A percentile compares a stretch with the other conserved stretches of the same genome.
phyloP scores from a whole-genome alignment of 2,888 invertebrate species.

The Stratiomys singularior region DNA sequence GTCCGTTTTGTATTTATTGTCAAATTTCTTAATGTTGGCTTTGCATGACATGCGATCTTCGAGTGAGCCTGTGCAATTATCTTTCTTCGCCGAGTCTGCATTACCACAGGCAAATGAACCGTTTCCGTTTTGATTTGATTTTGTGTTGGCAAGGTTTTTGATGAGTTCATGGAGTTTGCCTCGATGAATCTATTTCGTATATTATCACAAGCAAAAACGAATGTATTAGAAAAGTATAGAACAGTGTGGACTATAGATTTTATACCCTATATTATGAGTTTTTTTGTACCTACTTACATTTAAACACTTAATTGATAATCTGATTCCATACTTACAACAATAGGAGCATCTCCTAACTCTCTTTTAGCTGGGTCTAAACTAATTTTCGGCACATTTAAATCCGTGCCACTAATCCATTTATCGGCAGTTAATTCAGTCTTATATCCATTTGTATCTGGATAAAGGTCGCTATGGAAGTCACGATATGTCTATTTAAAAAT shows the following conservation, averaged over 20 bases:
- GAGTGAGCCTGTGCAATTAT: slow-evolving; percentile 26
- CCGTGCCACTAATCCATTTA: slow-evolving; percentile 84
- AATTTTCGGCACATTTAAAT: slow-evolving; percentile 81
- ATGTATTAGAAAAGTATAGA: no score
- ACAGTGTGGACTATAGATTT: no score
- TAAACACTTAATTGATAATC: no score
- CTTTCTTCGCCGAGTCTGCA: slow-evolving; percentile 45
- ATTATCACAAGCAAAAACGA: no score
- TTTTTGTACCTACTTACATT: no score
- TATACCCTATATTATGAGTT: no score
- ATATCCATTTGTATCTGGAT: slow-evolving; percentile 88
- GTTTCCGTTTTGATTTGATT: slow-evolving; percentile 50
- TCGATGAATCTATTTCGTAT: slow-evolving; percentile 60
- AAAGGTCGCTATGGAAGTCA: slow-evolving; percentile 94
- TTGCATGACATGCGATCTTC: slow-evolving; percentile 59
- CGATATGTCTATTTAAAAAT: slow-evolving; percentile 80
- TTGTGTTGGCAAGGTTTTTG: slow-evolving; percentile 63
- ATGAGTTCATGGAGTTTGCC: slow-evolving; percentile 64
- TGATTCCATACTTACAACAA: slow-evolving; percentile 70
- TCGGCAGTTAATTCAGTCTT: slow-evolving; percentile 81
- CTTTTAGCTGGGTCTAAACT: slow-evolving; percentile 84
- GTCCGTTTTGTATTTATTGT: slow-evolving; percentile 66
- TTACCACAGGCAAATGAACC: slow-evolving; percentile 4
- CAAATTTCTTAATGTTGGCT: slow-evolving; percentile 73
- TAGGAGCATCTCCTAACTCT: slow-evolving; percentile 71